Conservation (phyloP, 1,140 invertebrate species). For the Drosophila mauritiana region DNA sequence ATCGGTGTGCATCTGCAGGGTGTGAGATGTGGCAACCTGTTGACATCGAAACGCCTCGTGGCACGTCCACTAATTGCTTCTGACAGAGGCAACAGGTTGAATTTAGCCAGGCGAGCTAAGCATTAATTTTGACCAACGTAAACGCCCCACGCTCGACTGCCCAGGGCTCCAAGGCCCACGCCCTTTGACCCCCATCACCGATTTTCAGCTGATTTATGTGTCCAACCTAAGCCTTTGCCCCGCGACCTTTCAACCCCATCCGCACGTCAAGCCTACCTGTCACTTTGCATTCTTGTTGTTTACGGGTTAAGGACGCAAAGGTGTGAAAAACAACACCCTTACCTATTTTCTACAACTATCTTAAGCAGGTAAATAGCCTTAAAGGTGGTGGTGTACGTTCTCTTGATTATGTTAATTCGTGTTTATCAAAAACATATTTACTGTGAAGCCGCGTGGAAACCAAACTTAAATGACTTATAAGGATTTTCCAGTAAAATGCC, state of each 20-base stretch:
- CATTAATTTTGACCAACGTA: slow-evolving; percentile 57
- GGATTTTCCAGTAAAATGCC: too few relatives aligned
- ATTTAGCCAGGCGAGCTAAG: slow-evolving; percentile 42
- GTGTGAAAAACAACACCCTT: slow-evolving; percentile 38
- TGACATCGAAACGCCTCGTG: slow-evolving; percentile 57
- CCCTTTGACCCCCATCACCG: slow-evolving; percentile 10
- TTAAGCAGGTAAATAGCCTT: not conserved
- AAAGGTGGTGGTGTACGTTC: too few relatives aligned
- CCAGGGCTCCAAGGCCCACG: not conserved
- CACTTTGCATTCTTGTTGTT: slow-evolving; percentile 75
- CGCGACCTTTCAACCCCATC: slow-evolving; percentile 33
- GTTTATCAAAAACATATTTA: slow-evolving; percentile 4
- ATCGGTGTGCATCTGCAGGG: slow-evolving; percentile 15
- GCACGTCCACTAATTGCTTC: slow-evolving; percentile 67
- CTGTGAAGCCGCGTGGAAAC: not conserved
- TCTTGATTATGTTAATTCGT: slow-evolving; percentile 17
- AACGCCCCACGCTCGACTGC: slow-evolving; percentile 52
- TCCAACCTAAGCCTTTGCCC: not conserved
- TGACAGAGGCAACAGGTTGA: slow-evolving; percentile 75
- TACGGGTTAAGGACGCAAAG: slow-evolving; percentile 61
- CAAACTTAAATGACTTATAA: too few relatives aligned
- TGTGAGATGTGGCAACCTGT: slow-evolving; percentile 64
- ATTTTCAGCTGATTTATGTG: slow-evolving; percentile 29
- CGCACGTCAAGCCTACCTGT: slow-evolving; percentile 54
- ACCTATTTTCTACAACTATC: not conserved